Evolutionary conservation across 2,113 vertebrate genomes (phyloP), one percentile per base, ranked within the genome.

Genomic region (Scomber colias): DNA sequence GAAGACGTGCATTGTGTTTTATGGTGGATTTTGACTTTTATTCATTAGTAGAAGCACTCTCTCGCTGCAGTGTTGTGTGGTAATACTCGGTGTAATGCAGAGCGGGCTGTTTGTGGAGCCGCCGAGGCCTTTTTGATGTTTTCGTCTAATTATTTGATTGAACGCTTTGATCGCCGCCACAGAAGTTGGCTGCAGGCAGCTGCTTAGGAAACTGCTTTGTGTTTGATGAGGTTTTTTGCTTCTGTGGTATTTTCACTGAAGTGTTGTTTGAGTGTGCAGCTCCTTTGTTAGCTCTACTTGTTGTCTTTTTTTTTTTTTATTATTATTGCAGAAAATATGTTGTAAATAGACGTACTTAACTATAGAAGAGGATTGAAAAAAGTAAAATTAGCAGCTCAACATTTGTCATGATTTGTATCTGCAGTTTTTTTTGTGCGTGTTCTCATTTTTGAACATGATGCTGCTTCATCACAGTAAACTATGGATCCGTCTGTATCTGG

Each of bases 91-190:
- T 48, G 27, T 57, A 62, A 73, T 30, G 31, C 45, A 50, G 64
- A 82, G 63, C 6, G 24, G 11, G 74, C 75, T 64, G 78, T 87
- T 86, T 77, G 77, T 62, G 66, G 81, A 79, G 82, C 77, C 50
- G 55, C 65, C 50, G 51, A 90, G 54, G 62, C 35, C 79, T 83
- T 71, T 88, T 86, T 90, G 80, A 89, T 89, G 82, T 85, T 85
- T 90, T 76, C 77, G 45, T 83, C 75, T 89, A 85, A 88, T 94
- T 86, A 82, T 89, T 89, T 92, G 90, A 91, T 90, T 89, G 87
- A 90, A 73, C 7, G 71, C 90, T 93, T 91, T 93, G 92, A 93
- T 90, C 85, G 71, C 24, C 3, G 24, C 74, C 71, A 64, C 82
- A 84, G 66, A 86, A 59, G 75, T 70, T 75, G 72, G 74, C 76